Conservation (phyloP, 2,888 invertebrate genomes). For the Holacanthella duospinosa region DNA sequence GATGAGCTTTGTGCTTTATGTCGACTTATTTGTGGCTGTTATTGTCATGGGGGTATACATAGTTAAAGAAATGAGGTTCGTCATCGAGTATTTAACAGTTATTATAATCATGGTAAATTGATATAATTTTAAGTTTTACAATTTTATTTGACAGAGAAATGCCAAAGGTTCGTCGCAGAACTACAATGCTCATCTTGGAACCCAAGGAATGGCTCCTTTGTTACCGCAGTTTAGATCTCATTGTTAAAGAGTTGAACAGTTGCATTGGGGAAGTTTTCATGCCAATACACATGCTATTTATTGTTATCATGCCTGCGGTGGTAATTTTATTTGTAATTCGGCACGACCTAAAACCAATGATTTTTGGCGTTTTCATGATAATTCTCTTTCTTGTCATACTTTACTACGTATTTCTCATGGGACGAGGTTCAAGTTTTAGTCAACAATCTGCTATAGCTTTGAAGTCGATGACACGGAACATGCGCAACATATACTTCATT, state of each 20-base stretch:
- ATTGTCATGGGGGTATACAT: not conserved
- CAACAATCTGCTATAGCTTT: not conserved
- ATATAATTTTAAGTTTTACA: not conserved
- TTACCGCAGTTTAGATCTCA: not conserved
- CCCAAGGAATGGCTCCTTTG: not conserved
- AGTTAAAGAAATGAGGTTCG: not conserved
- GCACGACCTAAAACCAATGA: not conserved
- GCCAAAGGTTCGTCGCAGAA: not conserved
- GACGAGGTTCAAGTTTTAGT: not conserved
- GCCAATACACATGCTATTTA: not conserved
- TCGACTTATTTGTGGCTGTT: not conserved
- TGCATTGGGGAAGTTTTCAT: not conserved
- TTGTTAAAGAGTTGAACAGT: not conserved
- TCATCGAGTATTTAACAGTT: not conserved
- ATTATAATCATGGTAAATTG: not conserved
- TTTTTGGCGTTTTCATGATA: not conserved
- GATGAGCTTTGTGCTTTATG: not conserved
- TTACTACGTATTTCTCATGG: not conserved
- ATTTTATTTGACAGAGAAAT: not conserved
- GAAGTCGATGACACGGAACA: not conserved
- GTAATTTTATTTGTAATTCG: not conserved
- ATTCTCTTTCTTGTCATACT: not conserved
- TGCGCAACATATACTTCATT: not conserved
- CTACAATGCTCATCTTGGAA: not conserved
- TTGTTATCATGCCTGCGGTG: not conserved